A percentile compares a stretch with the other conserved stretches of the same genome.
Conservation (phyloP, 2,797 vertebrate species). For the Argentina silus region DNA sequence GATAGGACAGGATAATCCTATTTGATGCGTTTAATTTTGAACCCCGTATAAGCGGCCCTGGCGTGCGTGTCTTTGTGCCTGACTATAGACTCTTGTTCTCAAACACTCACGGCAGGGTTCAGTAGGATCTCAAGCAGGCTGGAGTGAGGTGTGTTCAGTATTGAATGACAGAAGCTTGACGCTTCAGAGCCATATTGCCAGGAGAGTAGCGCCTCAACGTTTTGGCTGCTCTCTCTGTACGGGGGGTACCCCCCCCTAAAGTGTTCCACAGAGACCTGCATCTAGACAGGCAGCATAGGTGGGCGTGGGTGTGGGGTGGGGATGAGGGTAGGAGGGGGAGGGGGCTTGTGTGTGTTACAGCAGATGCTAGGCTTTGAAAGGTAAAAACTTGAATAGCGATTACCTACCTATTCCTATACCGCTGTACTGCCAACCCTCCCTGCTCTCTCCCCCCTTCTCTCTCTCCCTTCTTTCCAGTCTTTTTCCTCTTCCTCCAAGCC, state of each 20-base stretch:
- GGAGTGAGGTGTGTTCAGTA: neutral
- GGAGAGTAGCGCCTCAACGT: neutral
- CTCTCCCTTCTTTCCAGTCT: neutral
- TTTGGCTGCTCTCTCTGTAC: neutral
- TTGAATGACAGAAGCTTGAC: neutral
- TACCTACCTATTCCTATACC: neutral
- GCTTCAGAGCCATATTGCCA: neutral
- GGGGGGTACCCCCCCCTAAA: neutral
- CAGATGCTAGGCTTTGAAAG: neutral
- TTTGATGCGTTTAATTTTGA: no score
- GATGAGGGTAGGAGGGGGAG: no score
- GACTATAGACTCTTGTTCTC: conserved; percentile 4
- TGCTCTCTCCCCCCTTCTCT: neutral
- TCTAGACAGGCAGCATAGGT: neutral
- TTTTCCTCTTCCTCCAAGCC: neutral
- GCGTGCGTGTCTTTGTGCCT: neutral
- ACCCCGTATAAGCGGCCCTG: no score
- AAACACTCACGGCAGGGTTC: neutral
- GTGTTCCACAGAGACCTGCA: neutral
- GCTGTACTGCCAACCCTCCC: no score
- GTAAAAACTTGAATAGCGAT: neutral
- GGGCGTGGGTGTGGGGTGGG: neutral
- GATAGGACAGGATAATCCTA: no score
- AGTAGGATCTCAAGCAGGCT: neutral
- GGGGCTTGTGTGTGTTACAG: neutral